phyloP scores from a whole-genome alignment of 2,797 vertebrate genomes.

The Psittacula echo region DNA sequence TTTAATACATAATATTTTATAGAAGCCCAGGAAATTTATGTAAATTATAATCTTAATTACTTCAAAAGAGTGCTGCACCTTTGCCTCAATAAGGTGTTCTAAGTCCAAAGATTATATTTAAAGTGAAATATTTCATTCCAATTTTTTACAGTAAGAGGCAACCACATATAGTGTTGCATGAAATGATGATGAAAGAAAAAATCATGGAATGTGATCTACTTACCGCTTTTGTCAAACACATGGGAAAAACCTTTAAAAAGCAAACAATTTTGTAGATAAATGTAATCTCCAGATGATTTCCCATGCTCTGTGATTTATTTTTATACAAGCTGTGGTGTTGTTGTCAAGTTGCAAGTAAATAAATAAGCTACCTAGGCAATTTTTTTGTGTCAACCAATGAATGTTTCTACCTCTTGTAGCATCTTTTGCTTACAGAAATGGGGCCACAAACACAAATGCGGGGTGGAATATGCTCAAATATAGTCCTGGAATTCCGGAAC shows the following conservation, averaged over 20 bases:
- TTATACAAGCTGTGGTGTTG: not conserved
- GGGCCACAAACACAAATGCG: not conserved
- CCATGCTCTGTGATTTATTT: not conserved
- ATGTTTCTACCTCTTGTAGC: not conserved
- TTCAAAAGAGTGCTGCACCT: conserved; percentile 27
- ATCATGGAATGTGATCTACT: not conserved
- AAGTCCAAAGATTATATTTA: conserved; percentile 27
- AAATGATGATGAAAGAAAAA: not conserved
- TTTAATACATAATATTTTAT: not conserved
- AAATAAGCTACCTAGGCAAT: not conserved
- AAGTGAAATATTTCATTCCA: conserved; percentile 28
- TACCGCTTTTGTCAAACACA: conserved; percentile 7
- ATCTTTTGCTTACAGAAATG: not conserved
- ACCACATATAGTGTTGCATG: not conserved
- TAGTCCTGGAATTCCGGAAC: not conserved
- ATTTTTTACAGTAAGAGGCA: not conserved
- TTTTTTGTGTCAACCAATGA: not conserved
- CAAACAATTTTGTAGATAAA: conserved; percentile 30
- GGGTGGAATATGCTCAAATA: not conserved
- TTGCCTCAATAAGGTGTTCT: conserved; percentile 19
- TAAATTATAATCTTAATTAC: conserved; percentile 37
- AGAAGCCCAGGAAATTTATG: not conserved
- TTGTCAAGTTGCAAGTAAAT: not conserved
- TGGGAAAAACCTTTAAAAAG: not conserved
- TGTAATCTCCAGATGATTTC: conserved; percentile 26